Evolutionary conservation across 2,888 invertebrate species (phyloP).

Genomic region (Acronicta alni): DNA sequence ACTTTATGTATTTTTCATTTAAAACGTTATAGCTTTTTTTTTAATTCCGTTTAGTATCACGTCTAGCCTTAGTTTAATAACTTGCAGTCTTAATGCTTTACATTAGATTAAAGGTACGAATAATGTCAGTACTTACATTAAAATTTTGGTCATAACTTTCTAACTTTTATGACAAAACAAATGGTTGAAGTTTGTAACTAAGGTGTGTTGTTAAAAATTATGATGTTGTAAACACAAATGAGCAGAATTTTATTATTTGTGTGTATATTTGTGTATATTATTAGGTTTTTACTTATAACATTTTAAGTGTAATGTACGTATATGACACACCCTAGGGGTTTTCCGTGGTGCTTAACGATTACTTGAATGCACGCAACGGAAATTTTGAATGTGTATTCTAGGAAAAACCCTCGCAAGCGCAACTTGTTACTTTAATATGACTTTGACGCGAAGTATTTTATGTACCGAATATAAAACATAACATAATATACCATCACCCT

Average conservation of each 20-base stretch:
- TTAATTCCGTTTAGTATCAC: conserved; percentile 8
- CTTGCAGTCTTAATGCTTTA: conserved; percentile 15
- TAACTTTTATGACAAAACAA: conserved; percentile 36
- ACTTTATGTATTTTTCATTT: conserved; percentile 18
- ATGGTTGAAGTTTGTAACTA: conserved; percentile 43
- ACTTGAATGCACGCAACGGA: neutral
- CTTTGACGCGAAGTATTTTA: too few species aligned
- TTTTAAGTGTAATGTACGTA: conserved; percentile 14
- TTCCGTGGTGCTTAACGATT: conserved; percentile 1
- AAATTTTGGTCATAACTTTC: conserved; percentile 39
- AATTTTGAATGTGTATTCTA: neutral
- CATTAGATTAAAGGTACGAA: conserved; percentile 22
- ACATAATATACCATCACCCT: too few species aligned
- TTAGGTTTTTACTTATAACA: neutral
- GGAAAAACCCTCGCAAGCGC: neutral
- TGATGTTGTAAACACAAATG: conserved; percentile 35
- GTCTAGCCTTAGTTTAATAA: conserved; percentile 24
- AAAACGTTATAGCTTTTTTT: conserved; percentile 16
- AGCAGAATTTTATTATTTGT: conserved; percentile 29
- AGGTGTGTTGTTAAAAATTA: conserved; percentile 48
- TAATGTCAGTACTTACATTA: conserved; percentile 31
- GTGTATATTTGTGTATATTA: conserved; percentile 7
- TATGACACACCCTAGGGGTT: conserved; percentile 2
- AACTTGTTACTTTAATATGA: neutral
- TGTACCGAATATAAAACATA: too few species aligned